Evolutionary conservation across 2,888 invertebrate species (phyloP).

Genomic region (Eulithis prunata): DNA sequence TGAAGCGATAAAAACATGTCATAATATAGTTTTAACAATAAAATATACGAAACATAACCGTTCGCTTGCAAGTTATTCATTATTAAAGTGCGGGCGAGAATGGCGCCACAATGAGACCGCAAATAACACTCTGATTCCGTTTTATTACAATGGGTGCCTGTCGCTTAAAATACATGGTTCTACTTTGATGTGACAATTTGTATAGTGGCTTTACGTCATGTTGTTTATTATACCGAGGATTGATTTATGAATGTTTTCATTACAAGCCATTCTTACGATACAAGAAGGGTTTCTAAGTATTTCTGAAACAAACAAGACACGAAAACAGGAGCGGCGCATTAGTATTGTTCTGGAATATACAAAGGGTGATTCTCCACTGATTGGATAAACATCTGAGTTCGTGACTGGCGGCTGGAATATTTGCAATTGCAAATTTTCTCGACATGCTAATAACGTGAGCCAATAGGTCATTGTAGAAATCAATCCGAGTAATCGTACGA

Average conservation of each 20-base stretch:
- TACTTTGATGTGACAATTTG: constrained; percentile 17
- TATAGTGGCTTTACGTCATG: constrained; percentile 7
- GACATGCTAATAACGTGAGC: constrained; percentile 56
- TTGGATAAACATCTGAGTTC: constrained; percentile 55
- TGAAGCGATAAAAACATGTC: constrained; percentile 8
- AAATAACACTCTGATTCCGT: constrained; percentile 70
- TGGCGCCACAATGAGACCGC: constrained; percentile 53
- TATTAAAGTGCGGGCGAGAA: constrained; percentile 42
- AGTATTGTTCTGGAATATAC: constrained; percentile 39
- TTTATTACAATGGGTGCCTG: constrained; percentile 63
- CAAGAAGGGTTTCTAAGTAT: constrained; percentile 17
- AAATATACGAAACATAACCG: constrained; percentile 24
- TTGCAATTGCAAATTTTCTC: constrained; percentile 57
- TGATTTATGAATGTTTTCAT: constrained; percentile 1
- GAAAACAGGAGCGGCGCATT: constrained; percentile 25
- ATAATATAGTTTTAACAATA: constrained; percentile 7
- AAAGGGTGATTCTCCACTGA: constrained; percentile 51
- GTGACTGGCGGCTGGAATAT: constrained; percentile 52
- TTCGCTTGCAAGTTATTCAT: constrained; percentile 24
- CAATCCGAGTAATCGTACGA: constrained; percentile 37
- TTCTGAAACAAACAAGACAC: constrained; percentile 39
- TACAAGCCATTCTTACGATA: constrained; percentile 2
- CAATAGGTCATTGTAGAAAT: constrained; percentile 55
- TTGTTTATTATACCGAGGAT: background rate
- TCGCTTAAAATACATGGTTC: constrained; percentile 42